Evolutionary conservation across 2,113 vertebrate genomes (phyloP).

Genomic region (Prinia subflava): DNA sequence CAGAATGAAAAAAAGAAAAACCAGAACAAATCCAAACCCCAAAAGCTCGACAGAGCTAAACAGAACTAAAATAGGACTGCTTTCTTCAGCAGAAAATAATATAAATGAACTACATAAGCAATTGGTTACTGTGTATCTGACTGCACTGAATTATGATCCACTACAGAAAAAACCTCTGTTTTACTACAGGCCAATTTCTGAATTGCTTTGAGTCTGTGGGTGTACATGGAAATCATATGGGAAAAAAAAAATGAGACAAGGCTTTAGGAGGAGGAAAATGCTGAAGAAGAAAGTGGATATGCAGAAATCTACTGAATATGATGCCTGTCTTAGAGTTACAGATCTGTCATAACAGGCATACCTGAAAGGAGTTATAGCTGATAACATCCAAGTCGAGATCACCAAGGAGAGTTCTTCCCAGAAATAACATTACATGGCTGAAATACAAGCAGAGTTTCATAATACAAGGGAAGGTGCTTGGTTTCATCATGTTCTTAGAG

Average conservation of each 20-base stretch:
- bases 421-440: neutral
- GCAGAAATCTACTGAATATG: neutral
- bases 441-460: neutral
- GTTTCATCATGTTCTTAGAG: neutral
- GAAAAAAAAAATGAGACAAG: neutral
- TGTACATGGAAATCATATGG: neutral
- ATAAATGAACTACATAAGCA: neutral
- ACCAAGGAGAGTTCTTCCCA: neutral
- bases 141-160: neutral
- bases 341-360: neutral
- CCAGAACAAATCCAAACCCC: neutral
- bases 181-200: neutral
- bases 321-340: neutral
- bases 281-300: neutral
- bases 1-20: neutral
- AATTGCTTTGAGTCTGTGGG: neutral
- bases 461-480: accelerated
- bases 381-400: neutral
- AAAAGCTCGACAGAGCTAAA: neutral
- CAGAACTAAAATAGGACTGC: neutral
- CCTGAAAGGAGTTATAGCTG: neutral
- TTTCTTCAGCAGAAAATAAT: neutral
- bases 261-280: neutral
- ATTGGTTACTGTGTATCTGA: neutral
- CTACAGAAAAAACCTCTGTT: neutral